Evolutionary conservation across 2,797 vertebrate genomes (phyloP).

Genomic region (Dendrocincla tyrannina): DNA sequence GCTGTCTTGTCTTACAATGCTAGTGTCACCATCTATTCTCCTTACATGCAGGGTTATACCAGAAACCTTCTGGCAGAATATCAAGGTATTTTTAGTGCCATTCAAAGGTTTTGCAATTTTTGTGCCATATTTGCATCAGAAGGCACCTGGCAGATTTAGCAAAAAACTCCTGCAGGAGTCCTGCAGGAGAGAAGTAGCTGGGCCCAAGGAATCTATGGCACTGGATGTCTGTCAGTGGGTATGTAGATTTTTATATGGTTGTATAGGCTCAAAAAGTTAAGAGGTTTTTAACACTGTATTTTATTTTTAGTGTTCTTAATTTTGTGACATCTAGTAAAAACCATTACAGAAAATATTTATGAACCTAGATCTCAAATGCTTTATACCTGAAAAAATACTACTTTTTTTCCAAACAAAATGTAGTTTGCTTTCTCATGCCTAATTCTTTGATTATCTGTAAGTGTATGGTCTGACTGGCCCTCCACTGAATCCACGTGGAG

Average conservation of each 20-base stretch:
- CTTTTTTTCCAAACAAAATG: background rate
- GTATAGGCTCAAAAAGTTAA: background rate
- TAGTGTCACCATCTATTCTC: background rate
- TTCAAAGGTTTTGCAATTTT: background rate
- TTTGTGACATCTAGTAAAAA: background rate
- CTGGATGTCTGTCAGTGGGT: background rate
- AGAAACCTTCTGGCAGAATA: background rate
- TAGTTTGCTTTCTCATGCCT: background rate
- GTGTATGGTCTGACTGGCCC: background rate
- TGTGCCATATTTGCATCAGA: background rate
- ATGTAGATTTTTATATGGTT: background rate
- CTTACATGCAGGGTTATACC: background rate
- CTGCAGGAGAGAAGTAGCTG: background rate
- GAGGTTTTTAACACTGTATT: background rate
- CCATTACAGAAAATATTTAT: background rate
- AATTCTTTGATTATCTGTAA: background rate
- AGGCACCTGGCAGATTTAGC: background rate
- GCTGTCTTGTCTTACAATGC: background rate
- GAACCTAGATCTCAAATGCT: background rate
- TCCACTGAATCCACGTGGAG: background rate
- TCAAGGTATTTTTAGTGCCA: background rate
- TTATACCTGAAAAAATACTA: background rate
- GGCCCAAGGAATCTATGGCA: background rate
- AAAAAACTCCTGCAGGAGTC: background rate
- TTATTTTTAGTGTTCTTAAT: background rate